Percentiles rank a stretch among this genome's conserved stretches.
Evolutionary conservation across 2,113 vertebrate species (phyloP).

Genomic region (Cynopterus brachyotis): DNA sequence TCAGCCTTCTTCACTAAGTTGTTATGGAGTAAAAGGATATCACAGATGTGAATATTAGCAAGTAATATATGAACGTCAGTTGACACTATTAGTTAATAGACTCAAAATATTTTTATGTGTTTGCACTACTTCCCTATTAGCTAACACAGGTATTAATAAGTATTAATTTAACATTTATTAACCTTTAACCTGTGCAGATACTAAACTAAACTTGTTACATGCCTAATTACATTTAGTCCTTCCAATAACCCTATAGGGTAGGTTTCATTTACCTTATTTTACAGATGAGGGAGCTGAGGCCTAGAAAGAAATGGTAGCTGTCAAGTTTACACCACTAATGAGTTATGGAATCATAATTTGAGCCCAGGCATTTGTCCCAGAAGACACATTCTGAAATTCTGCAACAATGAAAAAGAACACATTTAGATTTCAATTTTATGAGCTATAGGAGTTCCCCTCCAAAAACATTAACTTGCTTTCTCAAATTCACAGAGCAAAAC

Average conservation of each 20-base stretch:
- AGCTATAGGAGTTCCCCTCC: neutral
- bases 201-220: neutral
- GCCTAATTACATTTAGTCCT: neutral
- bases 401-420: neutral
- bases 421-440: neutral
- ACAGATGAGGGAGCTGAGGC: neutral
- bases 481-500: neutral
- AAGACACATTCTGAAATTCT: neutral
- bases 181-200: neutral
- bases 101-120: neutral
- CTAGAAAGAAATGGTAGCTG: neutral
- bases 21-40: neutral
- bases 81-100: neutral
- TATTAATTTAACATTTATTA: neutral
- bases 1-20: neutral
- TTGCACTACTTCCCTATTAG: neutral
- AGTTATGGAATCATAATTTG: neutral
- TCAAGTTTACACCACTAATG: neutral
- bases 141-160: neutral
- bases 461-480: constrained; percentile 1
- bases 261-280: neutral
- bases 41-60: neutral
- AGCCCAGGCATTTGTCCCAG: neutral
- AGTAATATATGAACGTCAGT: neutral
- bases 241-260: neutral